phyloP scores from a whole-genome alignment of 1,140 invertebrate genomes.

The Goniozus legneri region DNA sequence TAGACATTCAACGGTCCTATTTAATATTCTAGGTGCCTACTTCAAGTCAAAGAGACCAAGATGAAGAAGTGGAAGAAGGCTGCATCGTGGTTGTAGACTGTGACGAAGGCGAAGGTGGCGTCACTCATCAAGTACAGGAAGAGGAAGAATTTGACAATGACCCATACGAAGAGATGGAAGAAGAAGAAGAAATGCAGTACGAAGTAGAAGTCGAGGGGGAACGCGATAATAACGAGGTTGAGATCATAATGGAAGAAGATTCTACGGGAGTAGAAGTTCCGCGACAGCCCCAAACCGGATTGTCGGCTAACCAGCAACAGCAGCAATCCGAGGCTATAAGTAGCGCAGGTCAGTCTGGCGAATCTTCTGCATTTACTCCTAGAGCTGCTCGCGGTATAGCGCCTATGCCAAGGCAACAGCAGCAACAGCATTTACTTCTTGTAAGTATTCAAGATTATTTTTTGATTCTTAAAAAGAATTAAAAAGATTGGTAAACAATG shows the following conservation, averaged over 20 bases:
- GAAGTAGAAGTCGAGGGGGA: constrained; percentile 51
- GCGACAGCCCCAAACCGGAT: constrained; percentile 47
- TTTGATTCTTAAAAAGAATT: neutral
- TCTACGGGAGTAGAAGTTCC: constrained; percentile 57
- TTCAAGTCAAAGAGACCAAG: constrained; percentile 76
- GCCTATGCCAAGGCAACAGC: constrained; percentile 46
- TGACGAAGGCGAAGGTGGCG: constrained; percentile 57
- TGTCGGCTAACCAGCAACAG: constrained; percentile 35
- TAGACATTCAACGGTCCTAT: too few species aligned
- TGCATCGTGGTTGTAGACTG: constrained; percentile 69
- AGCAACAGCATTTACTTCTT: constrained; percentile 48
- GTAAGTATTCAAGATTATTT: constrained; percentile 26
- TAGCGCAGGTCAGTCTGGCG: constrained; percentile 54
- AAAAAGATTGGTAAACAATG: too few species aligned
- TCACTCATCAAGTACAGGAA: constrained; percentile 55
- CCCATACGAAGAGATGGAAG: constrained; percentile 57
- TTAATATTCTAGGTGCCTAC: constrained; percentile 66
- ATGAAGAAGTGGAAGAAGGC: constrained; percentile 73
- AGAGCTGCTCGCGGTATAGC: constrained; percentile 46
- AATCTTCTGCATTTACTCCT: constrained; percentile 48
- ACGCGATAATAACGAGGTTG: constrained; percentile 65
- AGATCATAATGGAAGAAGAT: constrained; percentile 62
- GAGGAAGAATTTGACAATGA: constrained; percentile 60
- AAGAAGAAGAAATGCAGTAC: constrained; percentile 55
- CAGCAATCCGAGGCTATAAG: constrained; percentile 58